Conservation (phyloP, 2,888 invertebrate species). For the Incurvaria masculella region DNA sequence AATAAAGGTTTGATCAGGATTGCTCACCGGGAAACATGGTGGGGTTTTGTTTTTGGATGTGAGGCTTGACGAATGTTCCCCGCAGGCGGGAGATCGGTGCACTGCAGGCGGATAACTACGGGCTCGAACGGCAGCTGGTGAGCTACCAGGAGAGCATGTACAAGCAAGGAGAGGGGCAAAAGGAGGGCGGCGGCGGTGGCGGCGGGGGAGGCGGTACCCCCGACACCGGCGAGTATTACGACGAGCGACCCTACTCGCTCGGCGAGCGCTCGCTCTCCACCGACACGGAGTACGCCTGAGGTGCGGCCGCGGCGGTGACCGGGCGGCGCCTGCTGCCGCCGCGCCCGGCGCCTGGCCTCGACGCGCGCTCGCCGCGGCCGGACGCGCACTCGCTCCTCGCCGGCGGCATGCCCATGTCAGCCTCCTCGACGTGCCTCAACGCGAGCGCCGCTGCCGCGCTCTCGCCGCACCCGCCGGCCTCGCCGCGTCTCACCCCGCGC, state of each 20-base stretch:
- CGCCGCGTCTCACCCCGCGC: slow-evolving; percentile 16
- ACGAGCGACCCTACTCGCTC: slow-evolving; percentile 38
- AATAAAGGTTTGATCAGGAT: too few species aligned
- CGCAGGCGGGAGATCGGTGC: slow-evolving; percentile 73
- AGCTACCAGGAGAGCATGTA: slow-evolving; percentile 80
- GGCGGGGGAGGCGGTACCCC: slow-evolving; percentile 32
- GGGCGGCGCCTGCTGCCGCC: slow-evolving; percentile 8
- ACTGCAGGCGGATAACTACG: slow-evolving; percentile 80
- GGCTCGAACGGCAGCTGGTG: slow-evolving; percentile 76
- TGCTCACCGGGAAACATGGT: too few species aligned
- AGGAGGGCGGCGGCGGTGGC: slow-evolving; percentile 39
- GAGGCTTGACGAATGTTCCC: too few species aligned
- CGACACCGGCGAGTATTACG: slow-evolving; percentile 24
- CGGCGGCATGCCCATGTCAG: slow-evolving; percentile 4
- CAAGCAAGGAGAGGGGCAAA: slow-evolving; percentile 63
- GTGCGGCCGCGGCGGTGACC: slow-evolving; percentile 18
- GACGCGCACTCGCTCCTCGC: background rate
- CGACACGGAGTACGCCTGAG: slow-evolving; percentile 73
- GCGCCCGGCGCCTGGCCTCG: background rate
- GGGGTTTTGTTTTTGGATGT: too few species aligned
- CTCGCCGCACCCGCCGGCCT: slow-evolving; percentile 1
- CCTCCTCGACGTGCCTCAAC: slow-evolving; percentile 5
- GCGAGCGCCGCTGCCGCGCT: background rate
- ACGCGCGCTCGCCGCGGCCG: background rate
- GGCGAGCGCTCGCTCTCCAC: slow-evolving; percentile 61